Conservation (phyloP, 2,797 vertebrate species). For the Anolis apletophallus region DNA sequence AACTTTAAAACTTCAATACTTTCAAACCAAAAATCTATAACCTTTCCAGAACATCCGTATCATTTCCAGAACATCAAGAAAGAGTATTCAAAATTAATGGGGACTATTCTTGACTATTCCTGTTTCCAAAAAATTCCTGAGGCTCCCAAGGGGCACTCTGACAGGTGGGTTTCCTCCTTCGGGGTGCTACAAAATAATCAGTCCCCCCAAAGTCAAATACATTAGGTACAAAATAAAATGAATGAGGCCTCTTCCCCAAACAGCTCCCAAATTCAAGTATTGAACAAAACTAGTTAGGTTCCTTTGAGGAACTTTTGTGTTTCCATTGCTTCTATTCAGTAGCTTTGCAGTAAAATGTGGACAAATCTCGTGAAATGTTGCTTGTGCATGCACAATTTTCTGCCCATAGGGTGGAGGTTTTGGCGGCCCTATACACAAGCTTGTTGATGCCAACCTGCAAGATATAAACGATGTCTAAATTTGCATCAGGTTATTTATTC, state of each 20-base stretch:
- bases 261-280: not conserved
- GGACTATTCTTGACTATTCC: no score
- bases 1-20: no score
- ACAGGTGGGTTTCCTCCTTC: no score
- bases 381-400: not conserved
- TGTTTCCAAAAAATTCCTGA: no score
- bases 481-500: not conserved
- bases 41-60: no score
- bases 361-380: not conserved
- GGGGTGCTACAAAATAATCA: no score
- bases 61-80: no score
- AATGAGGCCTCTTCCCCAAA: not conserved
- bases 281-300: not conserved
- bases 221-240: not conserved
- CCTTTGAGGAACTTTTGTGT: not conserved
- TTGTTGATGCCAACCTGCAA: not conserved
- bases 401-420: not conserved
- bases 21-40: no score
- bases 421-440: not conserved
- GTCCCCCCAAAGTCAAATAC: no score
- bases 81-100: no score
- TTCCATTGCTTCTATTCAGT: not conserved
- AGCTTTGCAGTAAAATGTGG: not conserved
- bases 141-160: no score
- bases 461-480: not conserved